phyloP scores from a whole-genome alignment of 2,797 vertebrate genomes.

The Anabacerthia variegaticeps region DNA sequence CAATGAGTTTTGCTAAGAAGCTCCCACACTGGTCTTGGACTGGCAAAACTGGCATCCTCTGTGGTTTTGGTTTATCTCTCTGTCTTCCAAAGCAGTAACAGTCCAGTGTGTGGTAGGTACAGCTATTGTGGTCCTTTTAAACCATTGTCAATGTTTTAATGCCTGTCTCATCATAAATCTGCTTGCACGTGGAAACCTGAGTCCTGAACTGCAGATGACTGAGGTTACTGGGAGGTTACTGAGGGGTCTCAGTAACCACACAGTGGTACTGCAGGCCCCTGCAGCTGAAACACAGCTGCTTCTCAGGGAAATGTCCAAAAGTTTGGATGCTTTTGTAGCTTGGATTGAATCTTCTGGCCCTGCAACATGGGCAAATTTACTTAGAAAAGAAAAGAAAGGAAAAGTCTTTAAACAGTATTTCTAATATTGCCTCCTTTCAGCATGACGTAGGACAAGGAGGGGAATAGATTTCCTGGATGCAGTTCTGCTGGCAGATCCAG shows the following conservation, averaged over 20 bases:
- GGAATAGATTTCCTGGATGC: neutral
- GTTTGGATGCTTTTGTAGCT: neutral
- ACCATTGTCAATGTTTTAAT: neutral
- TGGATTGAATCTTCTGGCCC: neutral
- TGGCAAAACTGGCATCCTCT: neutral
- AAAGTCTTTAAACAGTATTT: neutral
- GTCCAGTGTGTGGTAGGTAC: neutral
- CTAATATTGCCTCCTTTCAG: neutral
- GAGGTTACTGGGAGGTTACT: neutral
- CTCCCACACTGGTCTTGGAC: neutral
- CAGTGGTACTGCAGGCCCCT: neutral
- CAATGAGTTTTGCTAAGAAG: neutral
- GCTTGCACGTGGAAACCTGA: neutral
- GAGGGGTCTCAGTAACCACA: neutral
- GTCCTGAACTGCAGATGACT: neutral
- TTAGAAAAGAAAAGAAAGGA: neutral
- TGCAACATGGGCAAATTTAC: neutral
- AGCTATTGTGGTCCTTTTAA: neutral
- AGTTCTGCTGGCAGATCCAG: neutral
- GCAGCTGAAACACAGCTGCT: neutral
- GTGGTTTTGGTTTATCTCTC: neutral
- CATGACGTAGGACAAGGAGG: neutral
- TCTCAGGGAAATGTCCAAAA: neutral
- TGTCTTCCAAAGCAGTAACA: neutral
- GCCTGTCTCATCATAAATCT: neutral